Evolutionary conservation across 2,113 vertebrate genomes (phyloP).

Genomic region (Microcebus tavaratra): DNA sequence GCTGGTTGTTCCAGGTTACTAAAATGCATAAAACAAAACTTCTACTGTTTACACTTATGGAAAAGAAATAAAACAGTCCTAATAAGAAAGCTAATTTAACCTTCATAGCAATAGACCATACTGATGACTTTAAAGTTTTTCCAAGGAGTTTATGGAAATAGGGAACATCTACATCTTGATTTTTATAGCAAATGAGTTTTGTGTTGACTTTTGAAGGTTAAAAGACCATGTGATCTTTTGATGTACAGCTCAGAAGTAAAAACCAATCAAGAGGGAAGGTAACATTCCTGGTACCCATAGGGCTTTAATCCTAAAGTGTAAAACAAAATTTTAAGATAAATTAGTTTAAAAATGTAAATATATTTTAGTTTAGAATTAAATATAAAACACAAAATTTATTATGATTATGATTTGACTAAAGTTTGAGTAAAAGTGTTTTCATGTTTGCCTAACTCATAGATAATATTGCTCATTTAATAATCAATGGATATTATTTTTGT

Average conservation of each 20-base stretch:
- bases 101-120: constrained; percentile 26
- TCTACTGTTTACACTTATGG: constrained; percentile 21
- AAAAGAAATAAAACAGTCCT: constrained; percentile 12
- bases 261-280: background rate
- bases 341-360: constrained; percentile 53
- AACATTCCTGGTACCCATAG: background rate
- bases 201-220: constrained; percentile 41
- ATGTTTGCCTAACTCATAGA: constrained; percentile 30
- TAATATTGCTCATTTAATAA: constrained; percentile 22
- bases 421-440: constrained; percentile 6
- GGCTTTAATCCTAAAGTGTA: constrained; percentile 42
- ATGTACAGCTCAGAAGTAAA: constrained; percentile 25
- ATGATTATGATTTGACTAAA: constrained; percentile 52
- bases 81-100: constrained; percentile 9
- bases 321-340: constrained; percentile 35
- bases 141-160: background rate
- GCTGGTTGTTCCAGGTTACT: constrained; percentile 13
- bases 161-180: background rate
- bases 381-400: constrained; percentile 24
- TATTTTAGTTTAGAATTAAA: constrained; percentile 55
- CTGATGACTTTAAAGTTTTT: background rate
- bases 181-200: constrained; percentile 54
- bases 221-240: constrained; percentile 4
- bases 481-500: constrained; percentile 32
- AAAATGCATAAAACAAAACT: constrained; percentile 27